Percentiles rank a stretch among this genome's conserved stretches.
These are phyloP conservation scores for Pseudococcus viburni DNA, from an alignment of 2,888 invertebrate species.

Conservation along the genomic window DNA sequence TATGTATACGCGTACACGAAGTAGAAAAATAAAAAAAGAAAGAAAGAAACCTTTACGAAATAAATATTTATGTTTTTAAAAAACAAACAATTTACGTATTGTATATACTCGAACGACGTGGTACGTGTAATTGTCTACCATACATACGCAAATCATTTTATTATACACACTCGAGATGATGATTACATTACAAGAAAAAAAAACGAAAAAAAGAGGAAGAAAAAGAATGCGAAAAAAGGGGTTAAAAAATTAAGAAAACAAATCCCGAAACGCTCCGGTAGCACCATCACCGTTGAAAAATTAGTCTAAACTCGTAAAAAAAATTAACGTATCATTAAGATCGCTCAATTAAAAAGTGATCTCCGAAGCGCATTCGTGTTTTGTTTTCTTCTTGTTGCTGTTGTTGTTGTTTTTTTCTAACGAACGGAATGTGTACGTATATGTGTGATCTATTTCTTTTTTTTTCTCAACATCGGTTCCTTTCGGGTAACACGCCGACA, in stretches of 20 bases:
- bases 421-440: background rate
- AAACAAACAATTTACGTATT: constrained; percentile 61
- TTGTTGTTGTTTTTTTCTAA: background rate
- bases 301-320: constrained; percentile 57
- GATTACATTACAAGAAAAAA: constrained; percentile 9
- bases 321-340: constrained; percentile 40
- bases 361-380: background rate
- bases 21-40: background rate
- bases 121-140: constrained; percentile 15
- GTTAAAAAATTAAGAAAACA: constrained; percentile 43
- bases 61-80: constrained; percentile 61
- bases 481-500: constrained; percentile 9
- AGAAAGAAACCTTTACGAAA: background rate
- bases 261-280: background rate
- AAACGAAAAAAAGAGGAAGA: too few relatives aligned
- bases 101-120: background rate
- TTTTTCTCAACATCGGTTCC: background rate
- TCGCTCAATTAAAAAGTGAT: constrained; percentile 40
- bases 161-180: constrained; percentile 41
- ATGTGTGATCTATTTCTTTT: background rate
- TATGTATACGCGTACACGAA: background rate
- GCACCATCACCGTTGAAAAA: constrained; percentile 30
- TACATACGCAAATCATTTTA: constrained; percentile 63
- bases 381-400: too few relatives aligned
- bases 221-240: constrained; percentile 4